phyloP scores from a whole-genome alignment of 2,797 vertebrate genomes.

The Chlorospingus flavigularis region DNA sequence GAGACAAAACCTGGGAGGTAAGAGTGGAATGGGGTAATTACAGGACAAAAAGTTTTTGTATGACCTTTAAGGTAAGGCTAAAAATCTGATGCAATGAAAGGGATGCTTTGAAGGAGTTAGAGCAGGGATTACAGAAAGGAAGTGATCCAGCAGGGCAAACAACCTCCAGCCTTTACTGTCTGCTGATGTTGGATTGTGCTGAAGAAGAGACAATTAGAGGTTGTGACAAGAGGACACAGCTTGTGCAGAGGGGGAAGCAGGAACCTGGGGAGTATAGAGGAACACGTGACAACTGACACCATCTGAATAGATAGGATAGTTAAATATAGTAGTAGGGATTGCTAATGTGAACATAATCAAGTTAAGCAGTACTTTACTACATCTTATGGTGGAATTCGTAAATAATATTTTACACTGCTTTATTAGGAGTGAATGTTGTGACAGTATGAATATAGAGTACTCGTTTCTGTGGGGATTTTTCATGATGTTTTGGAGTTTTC shows the following conservation, averaged over 20 bases:
- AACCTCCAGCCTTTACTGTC: constrained; percentile 32
- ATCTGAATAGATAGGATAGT: not conserved
- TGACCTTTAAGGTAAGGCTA: constrained; percentile 14
- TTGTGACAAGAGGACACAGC: constrained; percentile 25
- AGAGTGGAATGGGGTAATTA: not conserved
- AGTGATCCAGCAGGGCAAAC: constrained; percentile 30
- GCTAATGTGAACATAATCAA: not conserved
- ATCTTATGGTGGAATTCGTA: not conserved
- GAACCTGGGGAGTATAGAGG: not conserved
- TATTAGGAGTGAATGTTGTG: not conserved
- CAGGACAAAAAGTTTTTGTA: not conserved
- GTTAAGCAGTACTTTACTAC: not conserved
- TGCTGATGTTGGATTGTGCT: not conserved
- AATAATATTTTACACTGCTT: not conserved
- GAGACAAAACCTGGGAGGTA: not conserved
- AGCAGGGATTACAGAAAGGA: not conserved
- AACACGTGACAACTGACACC: not conserved
- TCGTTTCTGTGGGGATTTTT: not conserved
- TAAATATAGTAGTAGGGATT: not conserved
- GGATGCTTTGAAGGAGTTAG: not conserved
- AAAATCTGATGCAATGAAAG: not conserved
- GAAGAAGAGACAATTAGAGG: constrained; percentile 12
- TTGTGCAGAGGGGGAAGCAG: not conserved
- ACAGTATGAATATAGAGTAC: not conserved
- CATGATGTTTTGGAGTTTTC: not conserved